Percentiles rank a stretch among this genome's conserved stretches.
phyloP scores from a whole-genome alignment of 2,113 vertebrate genomes.

The Cyprinus carpio region DNA sequence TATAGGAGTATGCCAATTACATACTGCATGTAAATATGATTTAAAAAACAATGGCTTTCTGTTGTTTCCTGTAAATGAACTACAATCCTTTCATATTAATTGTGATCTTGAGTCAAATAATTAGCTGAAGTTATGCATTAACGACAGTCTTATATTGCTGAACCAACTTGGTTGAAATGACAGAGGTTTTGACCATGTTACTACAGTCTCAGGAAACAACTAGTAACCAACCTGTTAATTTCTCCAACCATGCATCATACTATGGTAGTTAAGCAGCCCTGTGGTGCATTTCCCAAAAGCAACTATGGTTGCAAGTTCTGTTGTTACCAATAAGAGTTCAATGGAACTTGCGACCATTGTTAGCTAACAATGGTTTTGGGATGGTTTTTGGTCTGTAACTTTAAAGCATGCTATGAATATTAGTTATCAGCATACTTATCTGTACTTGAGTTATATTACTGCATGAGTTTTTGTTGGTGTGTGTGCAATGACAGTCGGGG shows the following conservation, averaged over 20 bases:
- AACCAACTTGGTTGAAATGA: no score
- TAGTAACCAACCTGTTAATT: neutral
- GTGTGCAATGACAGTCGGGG: constrained; percentile 63
- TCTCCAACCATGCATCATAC: neutral
- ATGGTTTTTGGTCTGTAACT: no score
- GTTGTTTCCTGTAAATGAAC: neutral
- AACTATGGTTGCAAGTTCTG: no score
- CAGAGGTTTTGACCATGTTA: neutral
- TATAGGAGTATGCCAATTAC: neutral
- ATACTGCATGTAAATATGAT: neutral
- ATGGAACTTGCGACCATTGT: no score
- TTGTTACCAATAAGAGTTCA: no score
- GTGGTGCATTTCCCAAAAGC: no score
- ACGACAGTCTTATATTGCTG: neutral
- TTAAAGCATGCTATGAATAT: neutral
- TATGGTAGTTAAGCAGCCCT: neutral
- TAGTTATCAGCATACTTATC: neutral
- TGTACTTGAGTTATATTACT: constrained; percentile 7
- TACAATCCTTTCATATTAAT: neutral
- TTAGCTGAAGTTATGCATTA: neutral
- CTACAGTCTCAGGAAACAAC: neutral
- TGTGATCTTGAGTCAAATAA: neutral
- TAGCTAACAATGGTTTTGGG: no score
- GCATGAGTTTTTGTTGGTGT: constrained; percentile 19
- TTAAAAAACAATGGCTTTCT: neutral